Percentiles rank a stretch among this genome's conserved stretches.
Conservation (phyloP, 1,140 invertebrate genomes). For the Microvelia longipes region DNA sequence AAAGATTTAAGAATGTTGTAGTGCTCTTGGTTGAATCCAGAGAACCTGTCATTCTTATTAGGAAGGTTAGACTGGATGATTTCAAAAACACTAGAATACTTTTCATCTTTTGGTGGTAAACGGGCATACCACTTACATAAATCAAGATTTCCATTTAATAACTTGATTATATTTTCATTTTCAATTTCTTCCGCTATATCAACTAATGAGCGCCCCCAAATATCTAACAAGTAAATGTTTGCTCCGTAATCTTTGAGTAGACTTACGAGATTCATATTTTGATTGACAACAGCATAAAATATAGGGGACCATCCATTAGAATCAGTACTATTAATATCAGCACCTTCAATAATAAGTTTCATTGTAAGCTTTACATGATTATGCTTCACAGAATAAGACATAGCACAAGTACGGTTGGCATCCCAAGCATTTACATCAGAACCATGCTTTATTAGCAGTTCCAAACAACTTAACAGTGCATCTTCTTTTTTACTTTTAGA, state of each 20-base stretch:
- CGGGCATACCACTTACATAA: conserved; percentile 26
- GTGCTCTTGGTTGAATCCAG: conserved; percentile 32
- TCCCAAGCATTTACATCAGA: conserved; percentile 26
- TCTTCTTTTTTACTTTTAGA: conserved; percentile 7
- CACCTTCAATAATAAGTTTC: conserved; percentile 25
- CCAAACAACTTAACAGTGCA: conserved; percentile 10
- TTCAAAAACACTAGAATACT: conserved; percentile 13
- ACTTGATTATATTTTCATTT: background rate
- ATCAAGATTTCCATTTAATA: conserved; percentile 28
- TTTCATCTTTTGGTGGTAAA: conserved; percentile 15
- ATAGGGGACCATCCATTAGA: conserved; percentile 34
- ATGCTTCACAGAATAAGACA: conserved; percentile 33
- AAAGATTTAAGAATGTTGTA: conserved; percentile 28
- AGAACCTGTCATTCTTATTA: conserved; percentile 18
- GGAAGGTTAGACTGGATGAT: conserved; percentile 29
- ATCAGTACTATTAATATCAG: conserved; percentile 30
- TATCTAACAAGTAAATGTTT: conserved; percentile 27
- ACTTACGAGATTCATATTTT: conserved; percentile 30
- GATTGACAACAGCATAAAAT: conserved; percentile 34
- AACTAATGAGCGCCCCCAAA: conserved; percentile 30
- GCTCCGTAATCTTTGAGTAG: conserved; percentile 29
- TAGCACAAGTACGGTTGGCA: conserved; percentile 31
- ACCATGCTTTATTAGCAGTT: conserved; percentile 9
- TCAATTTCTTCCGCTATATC: conserved; percentile 31
- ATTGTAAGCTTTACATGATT: conserved; percentile 29